phyloP scores from a whole-genome alignment of 2,888 invertebrate genomes.

The Pyrrhosoma nymphula region DNA sequence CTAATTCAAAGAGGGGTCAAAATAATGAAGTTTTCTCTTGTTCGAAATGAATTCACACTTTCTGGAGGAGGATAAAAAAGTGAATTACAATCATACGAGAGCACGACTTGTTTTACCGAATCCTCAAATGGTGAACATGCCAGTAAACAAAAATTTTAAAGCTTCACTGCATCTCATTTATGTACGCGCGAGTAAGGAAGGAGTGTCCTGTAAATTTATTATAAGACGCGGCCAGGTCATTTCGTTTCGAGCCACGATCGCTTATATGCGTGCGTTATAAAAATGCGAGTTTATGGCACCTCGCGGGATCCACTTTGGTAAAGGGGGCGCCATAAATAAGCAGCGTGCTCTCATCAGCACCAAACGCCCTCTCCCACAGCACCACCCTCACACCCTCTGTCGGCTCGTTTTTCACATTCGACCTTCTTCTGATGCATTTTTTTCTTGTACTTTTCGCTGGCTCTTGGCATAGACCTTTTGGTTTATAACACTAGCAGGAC shows the following conservation, averaged over 20 bases:
- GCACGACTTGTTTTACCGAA: too few species aligned
- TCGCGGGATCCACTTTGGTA: background rate
- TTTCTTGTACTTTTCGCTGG: background rate
- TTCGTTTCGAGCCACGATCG: background rate
- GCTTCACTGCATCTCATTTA: background rate
- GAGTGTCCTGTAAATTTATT: background rate
- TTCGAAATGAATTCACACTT: too few species aligned
- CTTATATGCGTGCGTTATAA: background rate
- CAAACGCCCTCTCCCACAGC: background rate
- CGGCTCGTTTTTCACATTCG: background rate
- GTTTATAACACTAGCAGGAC: too few species aligned
- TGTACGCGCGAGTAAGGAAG: background rate
- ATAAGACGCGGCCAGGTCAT: background rate
- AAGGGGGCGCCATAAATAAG: background rate
- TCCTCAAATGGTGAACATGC: background rate
- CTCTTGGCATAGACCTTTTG: too few species aligned
- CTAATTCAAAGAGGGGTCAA: too few species aligned
- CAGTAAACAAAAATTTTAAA: background rate
- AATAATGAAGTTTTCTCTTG: too few species aligned
- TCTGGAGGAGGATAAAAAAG: too few species aligned
- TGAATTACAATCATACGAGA: too few species aligned
- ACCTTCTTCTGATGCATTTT: too few species aligned
- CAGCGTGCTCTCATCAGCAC: background rate
- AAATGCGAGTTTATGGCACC: conserved; percentile 9
- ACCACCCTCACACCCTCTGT: background rate